Conservation (phyloP, 2,888 invertebrate genomes). For the Catocala sponsa region DNA sequence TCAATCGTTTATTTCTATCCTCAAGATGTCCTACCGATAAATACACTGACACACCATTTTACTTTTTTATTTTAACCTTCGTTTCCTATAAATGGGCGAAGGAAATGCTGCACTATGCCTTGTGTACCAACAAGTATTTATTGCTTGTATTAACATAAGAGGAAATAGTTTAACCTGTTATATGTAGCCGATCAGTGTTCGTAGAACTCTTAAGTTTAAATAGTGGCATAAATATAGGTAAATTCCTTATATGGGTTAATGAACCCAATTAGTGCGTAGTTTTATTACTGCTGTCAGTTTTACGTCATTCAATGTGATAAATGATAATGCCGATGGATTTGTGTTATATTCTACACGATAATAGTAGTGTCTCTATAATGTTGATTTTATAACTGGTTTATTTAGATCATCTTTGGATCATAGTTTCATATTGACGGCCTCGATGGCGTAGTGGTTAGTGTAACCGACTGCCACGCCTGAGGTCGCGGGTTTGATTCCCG, state of each 20-base stretch:
- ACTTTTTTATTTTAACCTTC: slow-evolving; percentile 39
- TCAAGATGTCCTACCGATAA: slow-evolving; percentile 45
- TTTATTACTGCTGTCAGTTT: neutral
- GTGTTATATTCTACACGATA: too few relatives aligned
- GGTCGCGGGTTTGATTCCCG: too few relatives aligned
- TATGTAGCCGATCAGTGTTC: neutral
- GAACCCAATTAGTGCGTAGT: neutral
- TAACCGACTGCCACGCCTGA: too few relatives aligned
- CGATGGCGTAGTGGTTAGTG: too few relatives aligned
- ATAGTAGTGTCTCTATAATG: too few relatives aligned
- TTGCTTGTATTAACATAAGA: slow-evolving; percentile 19
- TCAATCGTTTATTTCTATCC: slow-evolving; percentile 46
- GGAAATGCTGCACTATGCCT: slow-evolving; percentile 20
- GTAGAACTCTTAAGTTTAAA: neutral
- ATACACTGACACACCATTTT: slow-evolving; percentile 15
- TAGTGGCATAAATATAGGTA: neutral
- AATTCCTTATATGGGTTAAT: slow-evolving; percentile 1
- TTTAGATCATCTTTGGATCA: too few relatives aligned
- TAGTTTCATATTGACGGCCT: too few relatives aligned
- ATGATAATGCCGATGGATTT: too few relatives aligned
- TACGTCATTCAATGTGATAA: too few relatives aligned
- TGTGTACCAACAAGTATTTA: slow-evolving; percentile 21
- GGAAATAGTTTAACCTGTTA: slow-evolving; percentile 13
- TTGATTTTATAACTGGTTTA: too few relatives aligned
- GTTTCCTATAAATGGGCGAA: slow-evolving; percentile 30